Conservation (phyloP, 2,888 invertebrate genomes). For the Drosophila sordidula region DNA sequence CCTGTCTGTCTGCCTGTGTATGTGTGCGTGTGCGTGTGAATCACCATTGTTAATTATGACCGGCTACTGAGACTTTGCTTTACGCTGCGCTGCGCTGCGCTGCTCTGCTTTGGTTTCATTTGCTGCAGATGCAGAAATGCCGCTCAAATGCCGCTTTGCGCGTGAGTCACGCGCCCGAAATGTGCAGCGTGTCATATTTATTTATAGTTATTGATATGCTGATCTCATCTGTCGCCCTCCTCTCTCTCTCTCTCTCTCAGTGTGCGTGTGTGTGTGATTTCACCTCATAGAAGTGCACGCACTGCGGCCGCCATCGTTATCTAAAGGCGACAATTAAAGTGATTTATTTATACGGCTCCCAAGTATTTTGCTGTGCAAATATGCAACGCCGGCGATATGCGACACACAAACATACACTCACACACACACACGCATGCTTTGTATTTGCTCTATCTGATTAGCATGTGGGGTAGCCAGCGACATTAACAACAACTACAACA, state of each 20-base stretch:
- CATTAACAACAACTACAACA: constrained; percentile 6
- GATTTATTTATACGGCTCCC: constrained; percentile 64
- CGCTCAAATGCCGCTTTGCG: constrained; percentile 19
- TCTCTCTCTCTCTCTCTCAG: neutral
- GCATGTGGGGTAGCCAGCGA: constrained; percentile 31
- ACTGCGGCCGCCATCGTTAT: constrained; percentile 35
- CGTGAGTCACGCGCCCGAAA: constrained; percentile 38
- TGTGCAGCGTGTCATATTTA: constrained; percentile 34
- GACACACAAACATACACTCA: neutral
- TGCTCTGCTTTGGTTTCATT: constrained; percentile 4
- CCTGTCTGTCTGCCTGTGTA: neutral
- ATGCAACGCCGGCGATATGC: constrained; percentile 25
- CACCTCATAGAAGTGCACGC: constrained; percentile 60
- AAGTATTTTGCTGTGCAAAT: constrained; percentile 63
- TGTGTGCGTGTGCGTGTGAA: constrained; percentile 16
- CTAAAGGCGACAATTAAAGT: constrained; percentile 68
- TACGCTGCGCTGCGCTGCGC: too few relatives aligned
- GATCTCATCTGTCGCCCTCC: constrained; percentile 31
- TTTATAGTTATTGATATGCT: constrained; percentile 46
- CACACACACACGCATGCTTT: constrained; percentile 2
- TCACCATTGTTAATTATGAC: constrained; percentile 10
- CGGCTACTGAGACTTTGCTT: constrained; percentile 17
- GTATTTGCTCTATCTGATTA: constrained; percentile 48
- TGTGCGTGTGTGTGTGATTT: constrained; percentile 28
- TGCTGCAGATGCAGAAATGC: constrained; percentile 23